Evolutionary conservation across 1,140 invertebrate species (phyloP).

Genomic region (Melipona quadrifasciata): DNA sequence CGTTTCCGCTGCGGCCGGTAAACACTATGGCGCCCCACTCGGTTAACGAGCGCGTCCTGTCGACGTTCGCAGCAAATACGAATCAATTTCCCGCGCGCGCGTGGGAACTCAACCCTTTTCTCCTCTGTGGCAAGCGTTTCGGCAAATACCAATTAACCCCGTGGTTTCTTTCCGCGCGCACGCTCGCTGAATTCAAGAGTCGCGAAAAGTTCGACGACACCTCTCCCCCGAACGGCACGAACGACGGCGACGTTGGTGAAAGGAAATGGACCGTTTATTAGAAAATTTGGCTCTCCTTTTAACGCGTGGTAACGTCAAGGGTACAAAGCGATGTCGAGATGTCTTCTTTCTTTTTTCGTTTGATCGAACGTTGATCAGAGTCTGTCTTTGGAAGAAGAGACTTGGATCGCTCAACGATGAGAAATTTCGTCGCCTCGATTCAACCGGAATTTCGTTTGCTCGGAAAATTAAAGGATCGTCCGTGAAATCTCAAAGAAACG

Average conservation of each 20-base stretch:
- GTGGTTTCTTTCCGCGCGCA: conserved; percentile 13
- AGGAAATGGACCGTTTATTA: too few species aligned
- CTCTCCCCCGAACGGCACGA: neutral
- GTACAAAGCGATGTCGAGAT: neutral
- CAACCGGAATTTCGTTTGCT: too few species aligned
- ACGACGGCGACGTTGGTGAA: neutral
- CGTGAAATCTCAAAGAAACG: too few species aligned
- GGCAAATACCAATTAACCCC: conserved; percentile 36
- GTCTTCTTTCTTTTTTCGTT: neutral
- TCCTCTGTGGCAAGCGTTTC: neutral
- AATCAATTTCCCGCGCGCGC: conserved; percentile 33
- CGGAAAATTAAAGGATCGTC: too few species aligned
- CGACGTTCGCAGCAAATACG: conserved; percentile 7
- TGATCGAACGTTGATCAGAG: neutral
- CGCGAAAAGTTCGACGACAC: neutral
- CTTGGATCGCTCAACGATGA: too few species aligned
- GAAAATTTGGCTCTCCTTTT: neutral
- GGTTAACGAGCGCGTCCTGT: conserved; percentile 42
- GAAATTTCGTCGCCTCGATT: too few species aligned
- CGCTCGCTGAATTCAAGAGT: neutral
- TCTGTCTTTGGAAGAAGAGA: too few species aligned
- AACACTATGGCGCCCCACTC: conserved; percentile 15
- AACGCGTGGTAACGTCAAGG: neutral
- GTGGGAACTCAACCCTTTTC: neutral
- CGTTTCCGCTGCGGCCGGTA: conserved; percentile 15